These are phyloP conservation scores for Anastatus disparis DNA, from an alignment of 1,140 invertebrate genomes.

Conservation along the genomic window DNA sequence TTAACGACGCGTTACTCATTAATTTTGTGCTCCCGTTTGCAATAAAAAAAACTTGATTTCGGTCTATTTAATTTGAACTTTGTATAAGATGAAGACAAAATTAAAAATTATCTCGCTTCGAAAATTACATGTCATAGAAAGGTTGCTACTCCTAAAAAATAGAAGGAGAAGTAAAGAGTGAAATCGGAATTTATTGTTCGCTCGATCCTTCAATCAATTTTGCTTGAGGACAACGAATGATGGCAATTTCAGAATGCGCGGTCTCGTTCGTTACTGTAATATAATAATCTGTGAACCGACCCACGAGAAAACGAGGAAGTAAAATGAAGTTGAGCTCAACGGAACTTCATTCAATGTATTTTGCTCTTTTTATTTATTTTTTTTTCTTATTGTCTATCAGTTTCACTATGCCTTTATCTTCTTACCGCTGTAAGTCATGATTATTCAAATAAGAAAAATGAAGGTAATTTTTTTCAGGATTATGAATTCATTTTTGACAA, in stretches of 20 bases:
- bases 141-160: too few relatives aligned
- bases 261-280: slow-evolving; percentile 17
- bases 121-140: not conserved
- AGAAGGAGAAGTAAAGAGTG: too few relatives aligned
- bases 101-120: slow-evolving; percentile 2
- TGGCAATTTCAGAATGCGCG: not conserved
- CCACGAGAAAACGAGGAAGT: not conserved
- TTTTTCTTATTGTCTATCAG: not conserved
- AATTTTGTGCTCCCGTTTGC: not conserved
- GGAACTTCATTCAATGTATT: not conserved
- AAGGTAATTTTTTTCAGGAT: too few relatives aligned
- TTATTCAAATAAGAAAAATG: too few relatives aligned
- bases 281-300: not conserved
- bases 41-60: too few relatives aligned
- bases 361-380: not conserved
- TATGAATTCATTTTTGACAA: too few relatives aligned
- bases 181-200: slow-evolving; percentile 20
- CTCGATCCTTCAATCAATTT: slow-evolving; percentile 16
- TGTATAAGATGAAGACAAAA: not conserved
- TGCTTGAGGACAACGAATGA: not conserved
- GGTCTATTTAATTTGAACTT: not conserved
- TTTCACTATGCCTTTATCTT: too few relatives aligned
- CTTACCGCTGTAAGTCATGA: too few relatives aligned
- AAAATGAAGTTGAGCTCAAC: not conserved
- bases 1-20: too few relatives aligned